A percentile compares a stretch with the other conserved stretches of the same genome.
These are phyloP conservation scores for Achatina immaculata DNA, from an alignment of 1,140 invertebrate genomes.

Conservation along the genomic window DNA sequence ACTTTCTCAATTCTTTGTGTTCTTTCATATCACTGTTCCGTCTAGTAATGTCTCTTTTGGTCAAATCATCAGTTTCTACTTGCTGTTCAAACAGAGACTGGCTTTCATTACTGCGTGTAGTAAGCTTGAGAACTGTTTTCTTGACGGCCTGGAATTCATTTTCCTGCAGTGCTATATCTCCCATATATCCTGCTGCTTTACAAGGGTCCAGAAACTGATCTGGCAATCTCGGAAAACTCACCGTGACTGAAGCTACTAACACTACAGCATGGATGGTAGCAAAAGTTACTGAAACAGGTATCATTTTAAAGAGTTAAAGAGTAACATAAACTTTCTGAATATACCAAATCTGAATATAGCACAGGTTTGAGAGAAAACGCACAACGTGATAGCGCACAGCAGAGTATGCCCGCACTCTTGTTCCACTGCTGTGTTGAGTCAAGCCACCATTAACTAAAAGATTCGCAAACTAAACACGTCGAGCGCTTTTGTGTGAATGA, in stretches of 20 bases:
- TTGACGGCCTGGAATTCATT: neutral
- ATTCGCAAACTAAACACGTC: too few relatives aligned
- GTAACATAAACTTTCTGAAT: too few relatives aligned
- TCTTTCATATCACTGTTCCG: neutral
- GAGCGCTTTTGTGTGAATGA: too few relatives aligned
- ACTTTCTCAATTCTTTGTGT: neutral
- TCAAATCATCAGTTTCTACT: neutral
- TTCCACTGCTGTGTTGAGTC: too few relatives aligned
- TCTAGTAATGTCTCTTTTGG: neutral
- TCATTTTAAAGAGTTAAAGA: too few relatives aligned
- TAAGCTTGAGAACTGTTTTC: neutral
- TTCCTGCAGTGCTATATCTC: neutral
- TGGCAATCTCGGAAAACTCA: neutral
- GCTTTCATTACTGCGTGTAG: too few relatives aligned
- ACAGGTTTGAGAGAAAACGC: too few relatives aligned
- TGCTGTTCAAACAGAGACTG: neutral
- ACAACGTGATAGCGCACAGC: too few relatives aligned
- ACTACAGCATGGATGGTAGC: neutral
- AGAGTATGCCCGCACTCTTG: too few relatives aligned
- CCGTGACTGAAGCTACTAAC: neutral
- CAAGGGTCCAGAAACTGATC: slow-evolving; percentile 1
- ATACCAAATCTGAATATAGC: too few relatives aligned
- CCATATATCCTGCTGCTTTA: neutral
- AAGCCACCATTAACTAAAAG: too few relatives aligned
- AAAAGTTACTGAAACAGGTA: too few relatives aligned